Evolutionary conservation across 2,888 invertebrate genomes (phyloP).

Genomic region (Tridacna gigas): DNA sequence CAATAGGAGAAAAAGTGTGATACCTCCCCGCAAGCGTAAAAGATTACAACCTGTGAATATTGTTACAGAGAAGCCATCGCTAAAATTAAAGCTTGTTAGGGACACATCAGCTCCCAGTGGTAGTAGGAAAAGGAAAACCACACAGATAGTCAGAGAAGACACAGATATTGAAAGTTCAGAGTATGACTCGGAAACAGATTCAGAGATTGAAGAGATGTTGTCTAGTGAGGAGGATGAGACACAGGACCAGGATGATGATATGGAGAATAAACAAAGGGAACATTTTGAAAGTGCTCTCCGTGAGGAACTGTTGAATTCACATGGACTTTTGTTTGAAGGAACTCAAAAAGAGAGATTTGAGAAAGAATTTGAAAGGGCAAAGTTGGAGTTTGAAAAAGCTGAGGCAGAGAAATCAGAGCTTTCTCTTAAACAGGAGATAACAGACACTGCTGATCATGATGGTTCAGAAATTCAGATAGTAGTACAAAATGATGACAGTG

Average conservation of each 20-base stretch:
- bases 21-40: slow-evolving; percentile 30
- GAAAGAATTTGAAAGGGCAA: slow-evolving; percentile 54
- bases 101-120: slow-evolving; percentile 19
- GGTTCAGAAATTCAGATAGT: background rate
- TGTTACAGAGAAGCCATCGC: slow-evolving; percentile 21
- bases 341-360: slow-evolving; percentile 60
- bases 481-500: slow-evolving; percentile 27
- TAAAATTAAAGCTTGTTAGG: slow-evolving; percentile 56
- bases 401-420: slow-evolving; percentile 23
- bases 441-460: background rate
- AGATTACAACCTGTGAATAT: background rate
- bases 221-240: slow-evolving; percentile 58
- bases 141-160: slow-evolving; percentile 28
- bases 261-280: slow-evolving; percentile 44
- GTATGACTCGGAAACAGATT: slow-evolving; percentile 57
- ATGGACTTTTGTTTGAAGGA: slow-evolving; percentile 62
- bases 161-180: slow-evolving; percentile 46
- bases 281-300: slow-evolving; percentile 62
- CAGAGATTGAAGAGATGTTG: slow-evolving; percentile 64
- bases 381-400: slow-evolving; percentile 41
- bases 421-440: slow-evolving; percentile 17
- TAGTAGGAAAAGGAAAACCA: slow-evolving; percentile 17
- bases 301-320: slow-evolving; percentile 60
- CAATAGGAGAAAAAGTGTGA: slow-evolving; percentile 43
- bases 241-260: slow-evolving; percentile 30